Percentiles rank a stretch among this genome's conserved stretches.
Conservation (phyloP, 2,113 vertebrate genomes). For the Bothrops jararaca region DNA sequence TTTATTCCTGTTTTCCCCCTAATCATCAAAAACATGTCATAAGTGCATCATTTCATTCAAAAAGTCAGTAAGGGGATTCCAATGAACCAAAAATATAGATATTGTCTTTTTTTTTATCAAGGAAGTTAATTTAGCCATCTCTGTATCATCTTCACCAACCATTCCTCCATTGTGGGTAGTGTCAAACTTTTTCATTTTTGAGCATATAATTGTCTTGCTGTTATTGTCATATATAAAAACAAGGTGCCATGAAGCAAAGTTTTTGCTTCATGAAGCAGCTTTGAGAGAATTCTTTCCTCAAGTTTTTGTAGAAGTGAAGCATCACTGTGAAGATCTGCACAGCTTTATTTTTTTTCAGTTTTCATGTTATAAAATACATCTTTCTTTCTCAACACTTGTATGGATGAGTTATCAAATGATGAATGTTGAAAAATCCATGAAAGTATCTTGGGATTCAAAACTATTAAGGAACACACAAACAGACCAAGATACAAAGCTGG, state of each 20-base stretch:
- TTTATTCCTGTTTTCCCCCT: background rate
- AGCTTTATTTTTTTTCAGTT: background rate
- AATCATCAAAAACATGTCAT: background rate
- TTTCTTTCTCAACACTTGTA: background rate
- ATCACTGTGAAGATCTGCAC: background rate
- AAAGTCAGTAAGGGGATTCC: background rate
- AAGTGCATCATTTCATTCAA: background rate
- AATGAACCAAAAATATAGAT: background rate
- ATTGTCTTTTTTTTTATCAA: background rate
- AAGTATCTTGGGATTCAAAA: background rate
- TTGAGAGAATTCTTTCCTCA: background rate
- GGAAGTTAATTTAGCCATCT: background rate
- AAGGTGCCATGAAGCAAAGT: background rate
- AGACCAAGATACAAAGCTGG: background rate
- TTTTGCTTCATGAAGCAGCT: background rate
- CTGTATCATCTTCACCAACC: background rate
- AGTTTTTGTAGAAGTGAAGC: background rate
- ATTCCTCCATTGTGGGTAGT: background rate
- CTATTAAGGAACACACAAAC: background rate
- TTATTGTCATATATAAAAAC: background rate
- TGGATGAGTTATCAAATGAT: background rate
- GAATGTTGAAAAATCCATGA: background rate
- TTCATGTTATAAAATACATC: background rate
- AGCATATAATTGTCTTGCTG: background rate
- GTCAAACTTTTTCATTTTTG: background rate